Evolutionary conservation across 2,797 vertebrate genomes (phyloP).

Genomic region (Phylloscopus collybita): DNA sequence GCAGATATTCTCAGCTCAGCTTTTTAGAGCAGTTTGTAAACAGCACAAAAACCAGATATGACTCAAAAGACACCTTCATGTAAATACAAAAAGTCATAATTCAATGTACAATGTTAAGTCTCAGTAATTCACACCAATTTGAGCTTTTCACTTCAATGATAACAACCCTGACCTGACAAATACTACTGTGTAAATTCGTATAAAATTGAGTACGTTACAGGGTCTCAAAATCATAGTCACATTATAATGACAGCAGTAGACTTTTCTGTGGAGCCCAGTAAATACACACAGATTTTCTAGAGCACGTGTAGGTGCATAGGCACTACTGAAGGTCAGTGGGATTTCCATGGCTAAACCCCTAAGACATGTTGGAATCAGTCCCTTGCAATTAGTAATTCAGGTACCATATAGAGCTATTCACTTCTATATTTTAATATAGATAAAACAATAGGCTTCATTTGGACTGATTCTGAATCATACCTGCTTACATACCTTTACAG

Average conservation of each 20-base stretch:
- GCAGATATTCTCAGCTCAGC: slow-evolving; percentile 34
- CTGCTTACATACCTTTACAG: neutral
- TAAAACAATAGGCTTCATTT: neutral
- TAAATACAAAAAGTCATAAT: slow-evolving; percentile 13
- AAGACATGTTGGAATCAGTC: neutral
- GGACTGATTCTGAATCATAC: neutral
- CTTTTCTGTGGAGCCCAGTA: neutral
- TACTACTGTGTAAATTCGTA: neutral
- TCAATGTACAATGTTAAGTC: neutral
- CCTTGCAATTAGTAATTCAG: neutral
- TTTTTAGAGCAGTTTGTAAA: slow-evolving; percentile 68
- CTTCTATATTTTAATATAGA: neutral
- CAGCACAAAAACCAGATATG: slow-evolving; percentile 35
- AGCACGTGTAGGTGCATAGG: neutral
- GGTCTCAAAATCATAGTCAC: slow-evolving; percentile 10
- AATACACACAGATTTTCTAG: slow-evolving; percentile 4
- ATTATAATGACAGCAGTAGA: neutral
- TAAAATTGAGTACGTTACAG: neutral
- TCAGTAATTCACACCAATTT: neutral
- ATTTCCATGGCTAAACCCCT: slow-evolving; percentile 20
- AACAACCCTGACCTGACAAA: slow-evolving; percentile 7
- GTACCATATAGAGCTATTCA: neutral
- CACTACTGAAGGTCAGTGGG: neutral
- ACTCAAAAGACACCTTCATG: neutral
- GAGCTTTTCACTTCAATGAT: neutral